Percentiles rank a stretch among this genome's conserved stretches.
phyloP scores from a whole-genome alignment of 1,140 invertebrate genomes.

The Neoseiulus cucumeris region DNA sequence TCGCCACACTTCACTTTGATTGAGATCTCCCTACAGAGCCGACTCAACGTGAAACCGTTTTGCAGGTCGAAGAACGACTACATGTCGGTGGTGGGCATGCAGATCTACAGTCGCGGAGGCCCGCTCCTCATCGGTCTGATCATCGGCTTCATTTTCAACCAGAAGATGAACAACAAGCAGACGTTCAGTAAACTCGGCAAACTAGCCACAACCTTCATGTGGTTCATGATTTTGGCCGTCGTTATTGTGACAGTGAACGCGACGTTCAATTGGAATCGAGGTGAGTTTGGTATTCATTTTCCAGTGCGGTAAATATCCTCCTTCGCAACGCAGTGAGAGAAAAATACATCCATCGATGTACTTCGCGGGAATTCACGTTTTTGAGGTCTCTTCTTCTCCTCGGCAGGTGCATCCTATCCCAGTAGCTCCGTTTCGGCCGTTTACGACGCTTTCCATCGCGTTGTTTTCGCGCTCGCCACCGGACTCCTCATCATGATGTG shows the following conservation, averaged over 20 bases:
- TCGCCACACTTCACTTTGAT: too few species aligned
- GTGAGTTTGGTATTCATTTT: not conserved
- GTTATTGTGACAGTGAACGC: not conserved
- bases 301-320: not conserved
- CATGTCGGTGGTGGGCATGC: not conserved
- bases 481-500: conserved; percentile 8
- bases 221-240: not conserved
- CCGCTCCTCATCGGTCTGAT: not conserved
- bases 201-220: not conserved
- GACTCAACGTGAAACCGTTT: too few species aligned
- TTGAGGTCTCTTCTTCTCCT: too few species aligned
- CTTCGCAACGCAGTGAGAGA: not conserved
- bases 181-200: not conserved
- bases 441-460: conserved; percentile 5
- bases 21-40: too few species aligned
- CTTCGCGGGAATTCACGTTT: too few species aligned
- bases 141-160: not conserved
- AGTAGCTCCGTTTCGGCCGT: not conserved
- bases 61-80: not conserved
- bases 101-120: not conserved
- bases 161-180: not conserved
- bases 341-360: too few species aligned
- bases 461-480: not conserved
- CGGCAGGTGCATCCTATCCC: too few species aligned
- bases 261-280: not conserved